Percentiles rank a stretch among this genome's conserved stretches.
phyloP scores from a whole-genome alignment of 2,113 vertebrate species.

The Entelurus aequoreus region DNA sequence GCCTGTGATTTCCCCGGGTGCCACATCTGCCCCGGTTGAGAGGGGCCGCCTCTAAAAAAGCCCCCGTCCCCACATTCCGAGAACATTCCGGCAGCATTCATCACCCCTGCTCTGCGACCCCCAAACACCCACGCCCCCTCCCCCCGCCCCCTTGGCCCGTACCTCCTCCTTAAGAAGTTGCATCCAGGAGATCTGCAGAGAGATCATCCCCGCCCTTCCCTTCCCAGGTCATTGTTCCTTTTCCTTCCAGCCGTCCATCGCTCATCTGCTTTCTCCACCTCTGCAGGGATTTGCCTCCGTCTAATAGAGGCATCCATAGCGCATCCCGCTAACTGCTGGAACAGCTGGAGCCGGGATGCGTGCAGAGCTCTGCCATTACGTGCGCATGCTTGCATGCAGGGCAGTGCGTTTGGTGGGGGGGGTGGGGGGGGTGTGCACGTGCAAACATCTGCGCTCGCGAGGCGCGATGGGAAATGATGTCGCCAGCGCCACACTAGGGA shows the following conservation, averaged over 20 bases:
- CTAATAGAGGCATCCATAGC: slow-evolving; percentile 61
- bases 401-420: neutral
- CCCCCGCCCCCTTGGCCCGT: neutral
- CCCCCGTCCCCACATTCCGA: slow-evolving; percentile 51
- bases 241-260: slow-evolving; percentile 39
- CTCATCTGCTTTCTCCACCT: slow-evolving; percentile 33
- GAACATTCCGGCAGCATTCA: slow-evolving; percentile 54
- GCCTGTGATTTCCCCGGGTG: slow-evolving; percentile 57
- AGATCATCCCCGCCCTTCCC: neutral
- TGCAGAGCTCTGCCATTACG: slow-evolving; percentile 21
- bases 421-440: slow-evolving; percentile 27
- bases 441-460: slow-evolving; percentile 53
- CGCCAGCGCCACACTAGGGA: slow-evolving; percentile 29
- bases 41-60: slow-evolving; percentile 39
- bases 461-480: slow-evolving; percentile 52
- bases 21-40: slow-evolving; percentile 54
- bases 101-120: slow-evolving; percentile 29
- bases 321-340: slow-evolving; percentile 57
- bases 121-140: slow-evolving; percentile 19
- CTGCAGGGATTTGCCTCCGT: slow-evolving; percentile 48
- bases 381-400: slow-evolving; percentile 6
- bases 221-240: neutral
- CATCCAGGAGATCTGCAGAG: slow-evolving; percentile 26
- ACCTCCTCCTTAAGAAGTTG: slow-evolving; percentile 28
- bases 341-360: slow-evolving; percentile 60